Evolutionary conservation across 2,888 invertebrate genomes (phyloP), one percentile per base, ranked within the genome.

Genomic region (Caenorhabditis sp.): DNA sequence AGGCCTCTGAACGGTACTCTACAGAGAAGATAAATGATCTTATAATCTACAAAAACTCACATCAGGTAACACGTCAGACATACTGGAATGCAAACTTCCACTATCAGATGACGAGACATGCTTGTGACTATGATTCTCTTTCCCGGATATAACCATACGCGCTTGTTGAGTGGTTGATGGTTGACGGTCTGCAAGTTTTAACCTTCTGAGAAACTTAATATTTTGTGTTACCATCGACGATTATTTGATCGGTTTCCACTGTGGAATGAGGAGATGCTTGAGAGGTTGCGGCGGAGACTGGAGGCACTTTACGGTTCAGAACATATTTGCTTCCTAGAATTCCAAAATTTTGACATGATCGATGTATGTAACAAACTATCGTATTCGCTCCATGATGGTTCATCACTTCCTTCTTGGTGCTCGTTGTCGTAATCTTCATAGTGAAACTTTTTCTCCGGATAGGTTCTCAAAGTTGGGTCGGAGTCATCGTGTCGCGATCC

Each of bases 281-380:
- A 51, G 49, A 26, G 8, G 41, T 5, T 22, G 19, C 31, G 1
- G 44, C 44, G 7, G 64, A 19, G 12, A 5, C 4, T 2, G 38
- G 47, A 8, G 41, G 26, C 2, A 64, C 19, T 31, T 74, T 74
- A 4, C 74, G 63, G 22, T 56, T 74, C 28, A 74, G 38, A 2
- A 74, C 74, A 26, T 64, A 74, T 28, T 64, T 63, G 22, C 74
- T 74, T 44, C 74, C 74, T 74, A 10, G 28, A 41, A 28, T 19
- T 38, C 10, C 6, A 6, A 10, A 12, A 10, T 38, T 38, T 31
- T 31, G 31, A 31, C 7, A 31, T 31, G 31, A 38, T 38, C 6
- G 2, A 10, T 38, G 38, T 38, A 38, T 12, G 12, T 10, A 12
- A 72, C 74, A 12, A 26, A 74, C 74, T 64, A 49, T 68, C 54